These are phyloP conservation scores for human (Homo sapiens) DNA, from an alignment of 2,113 vertebrate species.

Conservation along the genomic window GRCh38 chr1:154254001-154254500, in stretches of 20 bases:
- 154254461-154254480: not conserved
- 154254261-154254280: not conserved
- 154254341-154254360: slow-evolving; percentile 2
- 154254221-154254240: slow-evolving; percentile 35
- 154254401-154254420: not conserved
- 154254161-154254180: slow-evolving; percentile 39
- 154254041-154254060: slow-evolving; percentile 87
- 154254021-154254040: slow-evolving; percentile 92
- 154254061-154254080: slow-evolving; percentile 96
- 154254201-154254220: not conserved
- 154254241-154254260: slow-evolving; percentile 33
- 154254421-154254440: slow-evolving; percentile 8
- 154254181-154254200: slow-evolving; percentile 10
- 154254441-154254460: not conserved
- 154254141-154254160: not conserved
- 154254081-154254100: slow-evolving; percentile 90
- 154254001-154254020: slow-evolving; percentile 96
- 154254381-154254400: slow-evolving; percentile 28
- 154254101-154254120: not conserved
- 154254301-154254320: not conserved
- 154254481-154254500: slow-evolving; percentile 9
- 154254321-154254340: slow-evolving; percentile 18
- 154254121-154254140: slow-evolving; percentile 7
- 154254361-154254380: not conserved
- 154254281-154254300: slow-evolving; percentile 45